These are phyloP conservation scores for Petrosia ficiformis DNA, from an alignment of 37 sponge, comb jelly and placozoan species.

Conservation along the genomic window DNA sequence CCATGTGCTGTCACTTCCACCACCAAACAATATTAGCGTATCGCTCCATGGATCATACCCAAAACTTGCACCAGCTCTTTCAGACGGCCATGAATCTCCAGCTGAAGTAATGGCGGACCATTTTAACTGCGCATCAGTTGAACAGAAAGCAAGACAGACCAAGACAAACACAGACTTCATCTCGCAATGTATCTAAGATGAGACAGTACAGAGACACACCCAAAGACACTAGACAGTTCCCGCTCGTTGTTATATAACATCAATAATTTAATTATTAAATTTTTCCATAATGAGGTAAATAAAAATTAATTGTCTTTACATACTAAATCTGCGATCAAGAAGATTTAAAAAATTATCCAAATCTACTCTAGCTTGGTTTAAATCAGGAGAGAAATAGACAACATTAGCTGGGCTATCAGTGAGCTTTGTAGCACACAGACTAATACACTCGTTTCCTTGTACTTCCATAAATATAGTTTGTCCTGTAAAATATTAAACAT, in stretches of 20 bases:
- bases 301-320: background rate
- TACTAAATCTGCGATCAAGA: background rate
- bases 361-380: background rate
- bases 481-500: background rate
- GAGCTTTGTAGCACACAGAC: background rate
- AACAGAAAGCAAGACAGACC: background rate
- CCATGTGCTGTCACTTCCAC: background rate
- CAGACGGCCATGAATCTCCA: constrained; percentile 9
- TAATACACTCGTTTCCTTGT: background rate
- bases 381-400: constrained; percentile 3
- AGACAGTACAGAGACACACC: too few relatives aligned
- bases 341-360: background rate
- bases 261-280: too few relatives aligned
- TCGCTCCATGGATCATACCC: constrained; percentile 12
- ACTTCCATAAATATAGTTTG: background rate
- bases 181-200: too few relatives aligned
- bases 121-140: background rate
- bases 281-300: too few relatives aligned
- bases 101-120: background rate
- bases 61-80: background rate
- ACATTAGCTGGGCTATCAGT: background rate
- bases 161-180: too few relatives aligned
- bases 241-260: too few relatives aligned
- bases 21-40: constrained; percentile 24
- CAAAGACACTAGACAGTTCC: too few relatives aligned